These are phyloP conservation scores for Sebastes miniatus DNA, from an alignment of 2,797 vertebrate species.

Conservation along the genomic window DNA sequence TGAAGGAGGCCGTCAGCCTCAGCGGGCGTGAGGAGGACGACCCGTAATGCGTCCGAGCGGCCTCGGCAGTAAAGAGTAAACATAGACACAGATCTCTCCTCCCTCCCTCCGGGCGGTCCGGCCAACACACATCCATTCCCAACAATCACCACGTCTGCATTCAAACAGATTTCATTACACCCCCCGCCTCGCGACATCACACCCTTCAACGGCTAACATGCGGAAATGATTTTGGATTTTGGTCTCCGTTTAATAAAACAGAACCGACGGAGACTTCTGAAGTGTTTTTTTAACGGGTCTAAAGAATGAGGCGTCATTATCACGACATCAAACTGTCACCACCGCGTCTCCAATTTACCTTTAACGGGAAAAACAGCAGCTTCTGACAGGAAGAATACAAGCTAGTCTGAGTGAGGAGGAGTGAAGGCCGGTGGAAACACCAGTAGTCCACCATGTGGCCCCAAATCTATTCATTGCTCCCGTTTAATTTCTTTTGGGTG, in stretches of 20 bases:
- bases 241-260: conserved; percentile 15
- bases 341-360: conserved; percentile 43
- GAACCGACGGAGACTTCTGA: not conserved
- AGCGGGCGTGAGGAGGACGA: conserved; percentile 24
- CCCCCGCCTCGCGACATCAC: conserved; percentile 26
- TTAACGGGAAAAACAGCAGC: conserved; percentile 26
- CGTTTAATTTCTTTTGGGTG: conserved; percentile 85
- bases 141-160: conserved; percentile 53
- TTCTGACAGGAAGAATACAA: conserved; percentile 43
- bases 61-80: conserved; percentile 63
- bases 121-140: conserved; percentile 62
- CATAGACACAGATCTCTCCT: conserved; percentile 60
- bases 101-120: conserved; percentile 38
- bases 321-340: conserved; percentile 43
- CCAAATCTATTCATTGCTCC: conserved; percentile 84
- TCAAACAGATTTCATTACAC: conserved; percentile 63
- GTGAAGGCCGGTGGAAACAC: conserved; percentile 14
- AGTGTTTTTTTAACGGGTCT: conserved; percentile 13
- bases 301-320: conserved; percentile 43
- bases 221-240: conserved; percentile 47
- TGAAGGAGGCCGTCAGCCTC: not conserved
- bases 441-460: conserved; percentile 64
- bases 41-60: conserved; percentile 53
- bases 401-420: conserved; percentile 14
- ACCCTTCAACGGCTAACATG: conserved; percentile 52